A percentile compares a stretch with the other conserved stretches of the same genome.
phyloP scores from a whole-genome alignment of 2,888 invertebrate genomes.

The Drosophila meridiana region DNA sequence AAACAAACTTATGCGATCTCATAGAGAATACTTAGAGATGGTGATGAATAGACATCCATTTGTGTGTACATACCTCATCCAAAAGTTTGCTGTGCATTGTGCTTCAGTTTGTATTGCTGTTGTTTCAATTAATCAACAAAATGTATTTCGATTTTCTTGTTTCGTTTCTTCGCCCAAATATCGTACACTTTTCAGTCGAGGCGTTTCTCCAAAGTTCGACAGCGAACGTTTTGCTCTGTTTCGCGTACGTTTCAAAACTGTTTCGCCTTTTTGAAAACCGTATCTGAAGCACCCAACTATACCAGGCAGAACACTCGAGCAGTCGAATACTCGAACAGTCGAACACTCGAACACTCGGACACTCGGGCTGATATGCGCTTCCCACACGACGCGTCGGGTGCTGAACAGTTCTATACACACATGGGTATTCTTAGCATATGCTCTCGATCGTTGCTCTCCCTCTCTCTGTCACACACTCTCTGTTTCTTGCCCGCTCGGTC shows the following conservation, averaged over 20 bases:
- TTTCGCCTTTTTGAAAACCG: slow-evolving; percentile 62
- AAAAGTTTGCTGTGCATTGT: slow-evolving; percentile 82
- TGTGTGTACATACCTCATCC: slow-evolving; percentile 76
- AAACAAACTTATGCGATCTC: neutral
- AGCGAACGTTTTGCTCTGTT: slow-evolving; percentile 60
- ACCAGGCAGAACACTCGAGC: slow-evolving; percentile 22
- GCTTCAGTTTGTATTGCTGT: slow-evolving; percentile 23
- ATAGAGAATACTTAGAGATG: slow-evolving; percentile 9
- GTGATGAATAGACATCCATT: slow-evolving; percentile 6
- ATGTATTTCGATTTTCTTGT: slow-evolving; percentile 32
- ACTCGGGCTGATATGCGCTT: slow-evolving; percentile 18
- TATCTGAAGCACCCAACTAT: slow-evolving; percentile 49
- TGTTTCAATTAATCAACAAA: slow-evolving; percentile 45
- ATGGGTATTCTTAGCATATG: slow-evolving; percentile 57
- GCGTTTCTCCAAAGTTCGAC: slow-evolving; percentile 32
- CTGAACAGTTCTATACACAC: slow-evolving; percentile 39
- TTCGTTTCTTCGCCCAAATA: slow-evolving; percentile 11
- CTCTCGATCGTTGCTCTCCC: slow-evolving; percentile 31
- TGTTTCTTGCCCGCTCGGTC: slow-evolving; percentile 2
- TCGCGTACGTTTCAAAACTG: slow-evolving; percentile 80
- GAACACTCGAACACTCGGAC: neutral
- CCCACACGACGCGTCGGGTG: slow-evolving; percentile 27
- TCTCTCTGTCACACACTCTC: slow-evolving; percentile 13
- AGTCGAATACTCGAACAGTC: slow-evolving; percentile 11
- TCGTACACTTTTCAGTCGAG: slow-evolving; percentile 28